These are phyloP conservation scores for Eremophila alpestris DNA, from an alignment of 2,797 vertebrate genomes.

Conservation along the genomic window DNA sequence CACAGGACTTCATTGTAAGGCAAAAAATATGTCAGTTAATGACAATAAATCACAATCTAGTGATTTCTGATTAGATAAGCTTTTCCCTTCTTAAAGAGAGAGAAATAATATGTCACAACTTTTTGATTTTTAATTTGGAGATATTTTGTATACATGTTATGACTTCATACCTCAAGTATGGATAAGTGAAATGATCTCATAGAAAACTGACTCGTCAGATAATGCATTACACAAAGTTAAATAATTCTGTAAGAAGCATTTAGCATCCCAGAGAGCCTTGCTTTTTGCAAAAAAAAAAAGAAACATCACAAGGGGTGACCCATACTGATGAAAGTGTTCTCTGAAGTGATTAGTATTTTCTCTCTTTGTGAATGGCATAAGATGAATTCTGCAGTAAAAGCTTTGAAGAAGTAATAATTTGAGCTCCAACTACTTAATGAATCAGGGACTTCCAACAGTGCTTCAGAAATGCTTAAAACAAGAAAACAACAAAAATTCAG, in stretches of 20 bases:
- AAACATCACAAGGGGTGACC: neutral
- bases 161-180: neutral
- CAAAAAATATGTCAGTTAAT: neutral
- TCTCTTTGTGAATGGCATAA: neutral
- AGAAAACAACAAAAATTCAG: conserved; percentile 38
- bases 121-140: neutral
- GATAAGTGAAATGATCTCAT: neutral
- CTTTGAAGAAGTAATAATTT: conserved; percentile 3
- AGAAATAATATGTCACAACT: neutral
- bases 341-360: conserved; percentile 12
- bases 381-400: conserved; percentile 8
- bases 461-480: conserved; percentile 22
- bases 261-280: neutral
- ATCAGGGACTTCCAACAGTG: conserved; percentile 9
- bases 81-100: neutral
- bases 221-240: neutral
- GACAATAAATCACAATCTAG: neutral
- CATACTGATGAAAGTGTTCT: neutral
- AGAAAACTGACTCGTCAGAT: neutral
- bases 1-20: fast-evolving
- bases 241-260: neutral
- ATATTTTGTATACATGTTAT: neutral
- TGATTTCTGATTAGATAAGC: neutral
- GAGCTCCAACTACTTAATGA: conserved; percentile 45
- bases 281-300: neutral